Base-by-base conservation (phyloP, 2,797 vertebrate species). In the Serranus cabrilla region DNA sequence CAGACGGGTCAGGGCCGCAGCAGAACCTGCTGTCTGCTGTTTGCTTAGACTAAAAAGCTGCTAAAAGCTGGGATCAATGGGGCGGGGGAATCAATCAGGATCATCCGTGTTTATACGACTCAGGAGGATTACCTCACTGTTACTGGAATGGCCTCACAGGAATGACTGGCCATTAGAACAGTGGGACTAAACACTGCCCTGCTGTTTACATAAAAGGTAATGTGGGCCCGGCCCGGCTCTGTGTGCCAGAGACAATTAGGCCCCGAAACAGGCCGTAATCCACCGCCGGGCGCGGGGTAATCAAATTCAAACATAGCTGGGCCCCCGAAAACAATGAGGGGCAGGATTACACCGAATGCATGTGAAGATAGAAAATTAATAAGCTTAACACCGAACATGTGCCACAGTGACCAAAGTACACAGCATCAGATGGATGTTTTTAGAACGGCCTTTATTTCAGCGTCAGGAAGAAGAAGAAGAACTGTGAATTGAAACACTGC, bases 141-240 rank as follows among this genome's bases (percentile, higher is more conserved):
- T 88, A 89, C 88, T 86, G 78, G 83, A 90, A 91, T 75, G 86
- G 78, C 84, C 87, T 84, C 84, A 76, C 83, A 90, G 81, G 83
- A 93, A 94, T 84, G 84, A 86, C 87, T 71, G 80, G 75, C 91
- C 90, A 87, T 93, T 86, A 92, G 86, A 84, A 92, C 91, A 87
- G 88, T 71, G 89, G 80, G 88, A 86, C 91, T 93, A 87, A 92
- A 92, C 93, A 87, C 82, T 76, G 82, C 17, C 75, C 73, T 14
- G 71, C 68, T 91, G 93, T 94, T 94, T 93, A 93, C 89, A 89
- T 85, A 90, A 75, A 91, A 89, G 89, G 85, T 91, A 89, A 87
- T 46, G 88, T 62, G 78, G 86, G 83, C 81, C 78, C 66, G 60
- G 78, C 81, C 74, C 27, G 68, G 66, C 65, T 90, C 80, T 39